These are phyloP conservation scores for Pseudococcus longispinus DNA, from an alignment of 2,888 invertebrate genomes.

Conservation along the genomic window DNA sequence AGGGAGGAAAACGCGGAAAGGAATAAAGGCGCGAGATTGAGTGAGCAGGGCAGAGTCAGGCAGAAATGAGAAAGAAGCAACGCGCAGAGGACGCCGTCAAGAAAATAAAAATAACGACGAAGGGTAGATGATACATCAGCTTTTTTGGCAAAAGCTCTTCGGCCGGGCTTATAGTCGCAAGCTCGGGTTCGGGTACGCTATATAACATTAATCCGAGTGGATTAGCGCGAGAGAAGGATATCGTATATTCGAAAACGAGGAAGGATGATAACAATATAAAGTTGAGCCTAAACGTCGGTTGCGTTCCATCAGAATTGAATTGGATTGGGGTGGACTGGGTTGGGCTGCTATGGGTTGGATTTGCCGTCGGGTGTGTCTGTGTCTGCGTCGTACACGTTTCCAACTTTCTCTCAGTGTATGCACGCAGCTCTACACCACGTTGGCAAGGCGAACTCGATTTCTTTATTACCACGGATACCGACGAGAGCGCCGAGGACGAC, in stretches of 20 bases:
- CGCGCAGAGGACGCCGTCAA: background rate
- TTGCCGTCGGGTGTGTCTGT: constrained; percentile 17
- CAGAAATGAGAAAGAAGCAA: background rate
- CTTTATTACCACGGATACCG: constrained; percentile 27
- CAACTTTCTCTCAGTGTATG: background rate
- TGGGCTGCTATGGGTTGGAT: constrained; percentile 6
- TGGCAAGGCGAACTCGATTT: constrained; percentile 28
- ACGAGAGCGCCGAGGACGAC: background rate
- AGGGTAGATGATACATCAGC: constrained; percentile 45
- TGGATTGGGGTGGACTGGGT: background rate
- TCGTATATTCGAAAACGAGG: constrained; percentile 50
- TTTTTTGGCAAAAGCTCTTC: constrained; percentile 49
- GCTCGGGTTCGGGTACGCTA: constrained; percentile 33
- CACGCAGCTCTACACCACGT: background rate
- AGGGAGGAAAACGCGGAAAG: background rate
- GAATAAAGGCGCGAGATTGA: background rate
- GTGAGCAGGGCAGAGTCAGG: background rate
- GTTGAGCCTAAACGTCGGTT: constrained; percentile 46
- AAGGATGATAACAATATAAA: constrained; percentile 50
- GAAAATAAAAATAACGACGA: constrained; percentile 46
- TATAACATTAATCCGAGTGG: constrained; percentile 49
- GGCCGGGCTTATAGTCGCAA: constrained; percentile 36
- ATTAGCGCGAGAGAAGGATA: constrained; percentile 49
- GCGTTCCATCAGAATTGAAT: constrained; percentile 53
- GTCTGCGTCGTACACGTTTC: background rate